phyloP scores from a whole-genome alignment of 92 coral and sea anemone genomes.

The Porites rus region DNA sequence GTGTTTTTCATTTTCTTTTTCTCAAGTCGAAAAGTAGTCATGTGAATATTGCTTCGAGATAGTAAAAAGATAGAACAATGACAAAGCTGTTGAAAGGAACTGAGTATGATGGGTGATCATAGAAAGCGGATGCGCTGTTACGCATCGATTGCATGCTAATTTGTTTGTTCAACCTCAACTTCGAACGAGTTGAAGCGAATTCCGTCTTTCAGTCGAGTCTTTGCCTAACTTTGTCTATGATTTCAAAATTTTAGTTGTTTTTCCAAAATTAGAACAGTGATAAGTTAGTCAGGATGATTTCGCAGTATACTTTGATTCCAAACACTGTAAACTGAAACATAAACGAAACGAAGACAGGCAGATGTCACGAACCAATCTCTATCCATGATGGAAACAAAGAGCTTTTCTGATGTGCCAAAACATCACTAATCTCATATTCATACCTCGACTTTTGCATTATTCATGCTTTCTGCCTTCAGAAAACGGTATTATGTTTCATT shows the following conservation, averaged over 20 bases:
- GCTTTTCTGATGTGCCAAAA: slow-evolving; percentile 44
- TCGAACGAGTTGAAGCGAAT: neutral
- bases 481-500: slow-evolving; percentile 9
- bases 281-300: neutral
- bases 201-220: too few species aligned
- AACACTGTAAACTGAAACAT: neutral
- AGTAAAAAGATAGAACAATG: too few species aligned
- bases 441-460: slow-evolving; percentile 48
- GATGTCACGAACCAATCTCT: slow-evolving; percentile 57
- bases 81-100: neutral
- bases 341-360: slow-evolving; percentile 29
- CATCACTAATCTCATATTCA: slow-evolving; percentile 32
- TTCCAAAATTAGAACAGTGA: neutral
- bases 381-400: slow-evolving; percentile 34
- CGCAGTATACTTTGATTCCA: neutral
- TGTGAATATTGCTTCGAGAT: too few species aligned
- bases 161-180: slow-evolving; percentile 57
- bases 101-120: slow-evolving; percentile 10
- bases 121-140: slow-evolving; percentile 22
- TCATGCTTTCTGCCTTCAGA: slow-evolving; percentile 22
- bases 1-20: slow-evolving; percentile 14
- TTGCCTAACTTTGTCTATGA: neutral
- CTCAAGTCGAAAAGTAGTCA: slow-evolving; percentile 9
- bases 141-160: slow-evolving; percentile 54
- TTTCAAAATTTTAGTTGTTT: neutral